Base-by-base conservation (phyloP, 2,888 invertebrate genomes). In the Drosophila multiciliata region DNA sequence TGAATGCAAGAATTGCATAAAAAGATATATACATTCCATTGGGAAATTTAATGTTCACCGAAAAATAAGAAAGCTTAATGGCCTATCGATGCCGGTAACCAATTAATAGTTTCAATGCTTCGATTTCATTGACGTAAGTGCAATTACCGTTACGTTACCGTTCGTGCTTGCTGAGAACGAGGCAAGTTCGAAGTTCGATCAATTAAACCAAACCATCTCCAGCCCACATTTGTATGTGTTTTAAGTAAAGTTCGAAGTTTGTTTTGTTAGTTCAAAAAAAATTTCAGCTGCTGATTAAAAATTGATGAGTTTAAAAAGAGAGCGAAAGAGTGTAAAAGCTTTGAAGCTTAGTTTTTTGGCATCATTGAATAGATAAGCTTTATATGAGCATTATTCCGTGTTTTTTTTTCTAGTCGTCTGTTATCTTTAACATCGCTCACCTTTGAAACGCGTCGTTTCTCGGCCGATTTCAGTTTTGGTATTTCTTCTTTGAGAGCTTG, bases 391-490 rank as follows among this genome's bases (percentile, higher is more conserved):
- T n/a, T 26, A 12, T 32, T 29, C 49, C 35, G 15, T n/a, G 42
- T 40, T 2, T 12, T 40, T 2, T 12, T 23, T 23, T 45, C 15
- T 53, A 35, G 23, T 36, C 17, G 33, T 35, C 32, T 40, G 33
- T 23, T 29, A 29, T 45, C 17, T 17, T 29, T 26, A n/a, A 57
- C 63, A 60, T 68, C 49, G 67, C 90, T 92, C 90, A 93, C 93
- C 92, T 92, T 92, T 67, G 89, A 68, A 48, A 80, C 64, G 38
- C 82, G 86, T 35, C 90, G 84, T 66, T 88, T 87, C 29, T 94
- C 94, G 49, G 94, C 93, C 65, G 95, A 92, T 88, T 94, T 95
- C 32, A 95, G 93, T 93, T 95, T 95, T 87, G 95, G 95, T 92
- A 95, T 94, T 91, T 95, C 95, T 93, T 95, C 95, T 89, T 94